Percentiles rank a stretch among this genome's conserved stretches.
These are phyloP conservation scores for Gortyna flavago DNA, from an alignment of 2,888 invertebrate genomes.

Conservation along the genomic window DNA sequence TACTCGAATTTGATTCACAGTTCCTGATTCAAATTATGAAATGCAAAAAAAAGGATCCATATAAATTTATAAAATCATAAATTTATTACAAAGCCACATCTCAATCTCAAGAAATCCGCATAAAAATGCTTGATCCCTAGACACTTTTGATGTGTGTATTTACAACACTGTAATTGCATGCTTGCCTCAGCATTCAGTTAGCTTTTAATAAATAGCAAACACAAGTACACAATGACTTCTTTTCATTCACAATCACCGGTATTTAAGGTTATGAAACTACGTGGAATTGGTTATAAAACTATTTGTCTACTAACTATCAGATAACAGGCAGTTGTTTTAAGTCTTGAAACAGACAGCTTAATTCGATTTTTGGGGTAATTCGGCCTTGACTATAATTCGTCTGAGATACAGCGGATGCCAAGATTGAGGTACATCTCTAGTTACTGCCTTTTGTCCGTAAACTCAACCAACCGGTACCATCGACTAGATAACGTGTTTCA, in stretches of 20 bases:
- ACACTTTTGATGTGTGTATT: too few species aligned
- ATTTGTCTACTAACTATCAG: neutral
- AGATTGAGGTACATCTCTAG: conserved; percentile 39
- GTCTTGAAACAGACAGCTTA: too few species aligned
- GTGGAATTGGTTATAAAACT: neutral
- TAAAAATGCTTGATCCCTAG: too few species aligned
- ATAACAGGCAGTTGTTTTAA: neutral
- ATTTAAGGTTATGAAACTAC: neutral
- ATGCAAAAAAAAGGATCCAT: too few species aligned
- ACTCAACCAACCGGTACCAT: conserved; percentile 45
- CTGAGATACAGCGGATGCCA: neutral
- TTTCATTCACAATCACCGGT: neutral
- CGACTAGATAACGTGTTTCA: conserved; percentile 50
- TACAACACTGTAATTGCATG: too few species aligned
- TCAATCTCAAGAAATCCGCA: too few species aligned
- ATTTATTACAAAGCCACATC: too few species aligned
- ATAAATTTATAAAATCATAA: too few species aligned
- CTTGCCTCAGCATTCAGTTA: neutral
- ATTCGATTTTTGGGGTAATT: neutral
- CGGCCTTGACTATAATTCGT: conserved; percentile 19
- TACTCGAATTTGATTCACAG: too few species aligned
- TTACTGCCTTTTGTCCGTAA: conserved; percentile 56
- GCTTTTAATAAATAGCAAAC: too few species aligned
- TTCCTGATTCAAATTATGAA: too few species aligned
- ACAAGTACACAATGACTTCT: too few species aligned